phyloP scores from a whole-genome alignment of 1,140 invertebrate genomes.

The Pteromalus puparum region DNA sequence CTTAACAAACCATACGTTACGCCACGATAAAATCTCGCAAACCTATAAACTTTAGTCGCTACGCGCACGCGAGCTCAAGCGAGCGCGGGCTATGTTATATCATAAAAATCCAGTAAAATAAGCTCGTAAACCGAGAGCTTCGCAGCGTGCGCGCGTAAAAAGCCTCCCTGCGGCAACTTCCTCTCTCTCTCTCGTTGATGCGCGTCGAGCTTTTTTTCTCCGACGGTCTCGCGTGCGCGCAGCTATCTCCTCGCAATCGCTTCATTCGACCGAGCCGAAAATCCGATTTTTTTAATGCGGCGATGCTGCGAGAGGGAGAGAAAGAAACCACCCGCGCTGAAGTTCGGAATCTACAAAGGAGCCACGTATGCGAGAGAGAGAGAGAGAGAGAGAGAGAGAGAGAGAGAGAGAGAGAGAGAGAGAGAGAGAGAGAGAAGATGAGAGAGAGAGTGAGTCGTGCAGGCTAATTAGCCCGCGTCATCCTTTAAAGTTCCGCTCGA shows the following conservation, averaged over 20 bases:
- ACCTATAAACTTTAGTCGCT: constrained; percentile 72
- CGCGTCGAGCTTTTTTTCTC: background rate
- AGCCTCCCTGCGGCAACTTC: background rate
- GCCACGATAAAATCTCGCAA: constrained; percentile 74
- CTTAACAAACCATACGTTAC: constrained; percentile 76
- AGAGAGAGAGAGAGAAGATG: too few relatives aligned
- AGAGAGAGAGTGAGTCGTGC: background rate
- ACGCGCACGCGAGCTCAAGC: constrained; percentile 49
- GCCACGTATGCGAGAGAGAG: background rate
- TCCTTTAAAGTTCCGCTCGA: constrained; percentile 45
- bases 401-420: too few relatives aligned
- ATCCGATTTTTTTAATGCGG: too few relatives aligned
- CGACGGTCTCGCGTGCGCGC: constrained; percentile 11
- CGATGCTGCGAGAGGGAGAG: too few relatives aligned
- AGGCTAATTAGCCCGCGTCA: constrained; percentile 44
- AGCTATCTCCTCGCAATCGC: constrained; percentile 20
- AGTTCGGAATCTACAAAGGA: constrained; percentile 38
- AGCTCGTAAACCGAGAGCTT: constrained; percentile 70
- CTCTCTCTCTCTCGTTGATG: background rate
- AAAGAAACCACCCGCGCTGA: too few relatives aligned
- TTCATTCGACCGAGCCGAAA: background rate
- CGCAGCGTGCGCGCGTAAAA: background rate
- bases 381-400: too few relatives aligned
- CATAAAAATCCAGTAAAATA: constrained; percentile 76
- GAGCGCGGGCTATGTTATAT: constrained; percentile 68